Base-by-base conservation (phyloP, 2,113 vertebrate species). In the Eulemur macaco region DNA sequence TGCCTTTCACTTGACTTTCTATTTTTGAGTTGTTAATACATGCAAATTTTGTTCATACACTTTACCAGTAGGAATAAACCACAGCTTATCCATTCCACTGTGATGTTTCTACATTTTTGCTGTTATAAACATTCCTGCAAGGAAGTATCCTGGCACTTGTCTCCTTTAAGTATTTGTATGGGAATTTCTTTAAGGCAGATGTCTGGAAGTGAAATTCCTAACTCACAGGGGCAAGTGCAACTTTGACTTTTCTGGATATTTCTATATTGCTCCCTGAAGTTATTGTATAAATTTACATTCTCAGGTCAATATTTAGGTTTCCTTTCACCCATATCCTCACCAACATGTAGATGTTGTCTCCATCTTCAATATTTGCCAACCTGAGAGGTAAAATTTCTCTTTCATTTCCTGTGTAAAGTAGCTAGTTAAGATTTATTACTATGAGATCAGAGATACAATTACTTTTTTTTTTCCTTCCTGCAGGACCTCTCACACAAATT, bases 181-280 rank as follows among this genome's bases (percentile, higher is more conserved):
- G 8, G 31, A 69, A 95, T 91, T 94, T 89, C 80, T 42, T 89
- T 69, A 80, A 69, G 37, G 18, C 1, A 60, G 54, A 60, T 39
- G 58, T 64, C 52, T 78, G 34, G 13, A 39, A 71, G 37, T 95
- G 60, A 73, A 56, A 96, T 76, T 91, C 21, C 8, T 87, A 94
- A 92, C 39, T 91, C 47, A 50, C 17, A 89, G 10, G n/a, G n/a
- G n/a, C 10, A 82, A 45, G 31, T 45, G 10, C 25, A 54, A 39
- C 47, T 91, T 95, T 76, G 73, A 31, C 17, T 89, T 95, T 90
- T 60, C n/a, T 52, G 50, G 45, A 18, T 87, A 80, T 90, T 95
- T 90, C 34, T 87, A 76, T 15, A 52, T 64, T 86, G 13, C 45
- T 50, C 15, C 68, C 54, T 86, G 56, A 86, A 68, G 23, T 64